Base-by-base conservation (phyloP, 2,797 vertebrate genomes). In the Onychomys leucogaster region DNA sequence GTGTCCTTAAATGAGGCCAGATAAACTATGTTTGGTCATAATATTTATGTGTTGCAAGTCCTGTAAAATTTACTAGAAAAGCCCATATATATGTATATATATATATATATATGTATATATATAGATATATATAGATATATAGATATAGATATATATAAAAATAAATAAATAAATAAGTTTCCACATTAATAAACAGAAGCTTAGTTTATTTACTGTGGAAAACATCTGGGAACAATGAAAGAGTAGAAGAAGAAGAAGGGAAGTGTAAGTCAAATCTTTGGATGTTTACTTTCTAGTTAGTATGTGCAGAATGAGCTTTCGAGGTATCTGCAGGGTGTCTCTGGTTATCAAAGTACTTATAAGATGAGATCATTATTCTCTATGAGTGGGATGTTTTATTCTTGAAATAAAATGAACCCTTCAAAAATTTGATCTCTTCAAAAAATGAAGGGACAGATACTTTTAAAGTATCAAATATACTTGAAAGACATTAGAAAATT, bases 21-120 rank as follows among this genome's bases (percentile, higher is more conserved):
- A 90, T 88, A 2, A n/a, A 87, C 59, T 95, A 82, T 19, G 32
- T n/a, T 90, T 89, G 29, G 14, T 49, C 92, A 29, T 80, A 67
- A 59, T 43, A 43, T 4, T 69, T 89, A 19, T 65, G 9, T 52
- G 80, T 83, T 55, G 25, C 9, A 90, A 93, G 21, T 34, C 83
- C 7, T 37, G 8, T 92, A 82, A 97, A 88, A 75, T 81, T 96
- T 96, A 85, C 34, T 84, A 19, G n/a, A 88, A 73, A 91, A 83
- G 19, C 0, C 3, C 29, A 65, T 43, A 55, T 9, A 93, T 1
- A n/a, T 65, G 19, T 63, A 12, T 59, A 71, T 9, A 93, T 1
- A n/a, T 65, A 19, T 63, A 12, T 59, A 71, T 52, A 13, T 52
- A 52, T 6, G 11, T 52, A 6, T 6, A 52, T 52, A 52, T n/a